These are phyloP conservation scores for Distichodus sexfasciatus DNA, from an alignment of 2,797 vertebrate genomes.

Conservation along the genomic window DNA sequence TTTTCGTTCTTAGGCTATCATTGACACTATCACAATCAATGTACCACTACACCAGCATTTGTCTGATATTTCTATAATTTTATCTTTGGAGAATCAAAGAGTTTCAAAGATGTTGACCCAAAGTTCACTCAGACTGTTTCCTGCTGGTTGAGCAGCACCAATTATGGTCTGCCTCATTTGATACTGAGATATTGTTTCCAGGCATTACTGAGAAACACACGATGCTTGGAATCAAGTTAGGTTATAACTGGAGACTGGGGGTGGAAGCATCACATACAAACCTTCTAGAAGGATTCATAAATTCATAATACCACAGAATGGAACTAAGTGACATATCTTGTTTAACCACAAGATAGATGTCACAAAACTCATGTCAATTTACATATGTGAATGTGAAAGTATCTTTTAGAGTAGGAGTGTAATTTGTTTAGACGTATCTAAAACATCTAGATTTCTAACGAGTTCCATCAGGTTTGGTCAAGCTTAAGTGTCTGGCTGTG, in stretches of 20 bases:
- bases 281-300: neutral
- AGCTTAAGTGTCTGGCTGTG: constrained; percentile 47
- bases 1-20: neutral
- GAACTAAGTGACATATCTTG: too few relatives aligned
- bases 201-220: constrained; percentile 20
- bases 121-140: constrained; percentile 26
- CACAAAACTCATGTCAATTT: too few relatives aligned
- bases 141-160: constrained; percentile 23
- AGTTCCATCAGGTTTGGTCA: neutral
- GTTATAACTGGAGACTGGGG: constrained; percentile 17
- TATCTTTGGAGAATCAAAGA: constrained; percentile 12
- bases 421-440: too few relatives aligned
- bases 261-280: neutral
- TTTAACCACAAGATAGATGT: too few relatives aligned
- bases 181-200: constrained; percentile 29
- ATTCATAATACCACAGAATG: neutral
- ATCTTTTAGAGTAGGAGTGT: too few relatives aligned
- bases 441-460: too few relatives aligned
- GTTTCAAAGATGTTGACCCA: constrained; percentile 12
- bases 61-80: neutral
- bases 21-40: neutral
- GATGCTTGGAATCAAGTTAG: neutral
- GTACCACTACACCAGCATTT: neutral
- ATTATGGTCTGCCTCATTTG: constrained; percentile 16
- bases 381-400: too few relatives aligned